Evolutionary conservation across 2,797 vertebrate genomes (phyloP).

Genomic region (Miichthys miiuy): DNA sequence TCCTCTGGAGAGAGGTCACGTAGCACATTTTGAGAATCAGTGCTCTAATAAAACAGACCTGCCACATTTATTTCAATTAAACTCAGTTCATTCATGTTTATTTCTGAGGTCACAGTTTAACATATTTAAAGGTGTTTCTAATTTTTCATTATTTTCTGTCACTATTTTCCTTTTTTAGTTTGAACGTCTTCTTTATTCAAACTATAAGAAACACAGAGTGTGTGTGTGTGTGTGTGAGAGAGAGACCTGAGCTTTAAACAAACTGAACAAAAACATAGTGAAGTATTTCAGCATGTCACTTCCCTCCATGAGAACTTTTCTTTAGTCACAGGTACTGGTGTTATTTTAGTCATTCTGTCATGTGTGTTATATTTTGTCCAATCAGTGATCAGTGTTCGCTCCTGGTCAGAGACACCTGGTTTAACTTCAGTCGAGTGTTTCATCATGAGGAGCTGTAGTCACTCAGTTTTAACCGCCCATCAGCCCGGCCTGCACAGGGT

Average conservation of each 20-base stretch:
- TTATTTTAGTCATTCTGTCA: constrained; percentile 8
- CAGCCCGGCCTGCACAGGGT: constrained; percentile 1
- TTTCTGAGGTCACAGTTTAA: too few relatives aligned
- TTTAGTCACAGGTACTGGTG: background rate
- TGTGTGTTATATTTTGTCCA: constrained; percentile 31
- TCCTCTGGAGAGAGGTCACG: too few relatives aligned
- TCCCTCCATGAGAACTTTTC: background rate
- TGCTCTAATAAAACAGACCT: too few relatives aligned
- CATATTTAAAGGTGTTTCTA: too few relatives aligned
- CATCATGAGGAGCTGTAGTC: background rate
- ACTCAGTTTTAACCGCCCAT: background rate
- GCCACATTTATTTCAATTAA: too few relatives aligned
- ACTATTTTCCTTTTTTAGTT: too few relatives aligned
- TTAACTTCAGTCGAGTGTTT: constrained; percentile 7
- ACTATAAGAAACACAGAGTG: too few relatives aligned
- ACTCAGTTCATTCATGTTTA: too few relatives aligned
- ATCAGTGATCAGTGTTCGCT: constrained; percentile 38
- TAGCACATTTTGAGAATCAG: too few relatives aligned
- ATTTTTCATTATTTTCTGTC: too few relatives aligned
- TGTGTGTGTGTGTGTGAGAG: too few relatives aligned
- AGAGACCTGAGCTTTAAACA: background rate
- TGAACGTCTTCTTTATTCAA: too few relatives aligned
- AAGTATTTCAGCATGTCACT: background rate
- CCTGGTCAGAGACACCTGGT: background rate
- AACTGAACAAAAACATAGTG: background rate